Evolutionary conservation across 2,113 vertebrate genomes (phyloP).

Genomic region (Rostratula benghalensis): DNA sequence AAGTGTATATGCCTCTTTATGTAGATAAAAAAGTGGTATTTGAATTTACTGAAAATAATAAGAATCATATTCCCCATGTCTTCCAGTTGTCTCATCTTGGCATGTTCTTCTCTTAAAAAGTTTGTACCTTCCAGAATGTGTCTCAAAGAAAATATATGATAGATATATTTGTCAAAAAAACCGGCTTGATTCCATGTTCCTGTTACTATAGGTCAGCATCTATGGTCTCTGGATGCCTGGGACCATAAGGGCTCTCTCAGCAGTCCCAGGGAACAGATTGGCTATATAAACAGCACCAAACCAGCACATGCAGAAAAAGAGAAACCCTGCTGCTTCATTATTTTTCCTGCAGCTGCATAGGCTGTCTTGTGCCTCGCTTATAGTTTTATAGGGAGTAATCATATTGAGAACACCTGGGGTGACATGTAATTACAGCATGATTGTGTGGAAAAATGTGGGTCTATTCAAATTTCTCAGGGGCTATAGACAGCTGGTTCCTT

Average conservation of each 20-base stretch:
- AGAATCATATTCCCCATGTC: background rate
- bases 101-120: background rate
- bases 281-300: slow-evolving; percentile 48
- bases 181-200: slow-evolving; percentile 7
- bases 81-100: background rate
- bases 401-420: slow-evolving; percentile 70
- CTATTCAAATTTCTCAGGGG: slow-evolving; percentile 69
- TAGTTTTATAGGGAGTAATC: slow-evolving; percentile 64
- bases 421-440: slow-evolving; percentile 72
- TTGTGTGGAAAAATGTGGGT: slow-evolving; percentile 68
- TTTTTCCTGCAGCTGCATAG: slow-evolving; percentile 53
- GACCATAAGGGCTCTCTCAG: slow-evolving; percentile 49
- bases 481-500: slow-evolving; percentile 66
- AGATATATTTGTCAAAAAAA: slow-evolving; percentile 43
- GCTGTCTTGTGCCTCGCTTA: slow-evolving; percentile 1
- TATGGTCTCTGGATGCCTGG: background rate
- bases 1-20: background rate
- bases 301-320: background rate
- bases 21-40: background rate
- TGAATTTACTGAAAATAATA: background rate
- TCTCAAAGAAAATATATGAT: slow-evolving; percentile 28
- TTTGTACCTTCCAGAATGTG: background rate
- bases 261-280: slow-evolving; percentile 61
- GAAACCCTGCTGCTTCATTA: slow-evolving; percentile 60
- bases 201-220: slow-evolving; percentile 42